A percentile compares a stretch with the other conserved stretches of the same genome.
Evolutionary conservation across 2,888 invertebrate genomes (phyloP).

Genomic region (Sphaerophoria taeniata): DNA sequence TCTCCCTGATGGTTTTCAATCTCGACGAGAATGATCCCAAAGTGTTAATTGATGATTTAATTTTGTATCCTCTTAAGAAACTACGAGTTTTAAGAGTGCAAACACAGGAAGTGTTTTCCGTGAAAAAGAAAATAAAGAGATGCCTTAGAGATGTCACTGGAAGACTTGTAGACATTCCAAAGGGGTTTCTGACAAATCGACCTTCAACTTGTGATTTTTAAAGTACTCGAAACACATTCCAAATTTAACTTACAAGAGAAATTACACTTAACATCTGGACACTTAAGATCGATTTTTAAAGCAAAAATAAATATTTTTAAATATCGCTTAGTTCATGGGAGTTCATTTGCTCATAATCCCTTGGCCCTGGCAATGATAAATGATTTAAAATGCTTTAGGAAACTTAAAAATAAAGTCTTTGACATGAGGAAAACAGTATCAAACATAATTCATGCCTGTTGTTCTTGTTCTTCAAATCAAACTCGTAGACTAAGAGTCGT

Average conservation of each 20-base stretch:
- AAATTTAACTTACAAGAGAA: too few relatives aligned
- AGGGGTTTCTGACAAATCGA: too few relatives aligned
- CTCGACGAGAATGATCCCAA: neutral
- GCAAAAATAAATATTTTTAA: neutral
- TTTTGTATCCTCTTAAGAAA: slow-evolving; percentile 5
- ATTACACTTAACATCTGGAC: neutral
- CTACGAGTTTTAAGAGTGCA: neutral
- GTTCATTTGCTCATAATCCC: slow-evolving; percentile 15
- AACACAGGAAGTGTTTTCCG: too few relatives aligned
- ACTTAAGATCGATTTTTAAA: neutral
- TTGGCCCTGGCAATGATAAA: slow-evolving; percentile 28
- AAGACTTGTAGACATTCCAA: too few relatives aligned
- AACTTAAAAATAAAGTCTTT: neutral
- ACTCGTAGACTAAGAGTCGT: neutral
- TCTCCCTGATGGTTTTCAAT: neutral
- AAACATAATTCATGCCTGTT: slow-evolving; percentile 10
- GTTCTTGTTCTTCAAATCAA: neutral
- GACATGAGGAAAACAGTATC: slow-evolving; percentile 7
- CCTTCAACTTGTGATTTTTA: too few relatives aligned
- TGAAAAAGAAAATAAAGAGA: too few relatives aligned
- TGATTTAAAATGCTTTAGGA: neutral
- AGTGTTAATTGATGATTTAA: slow-evolving; percentile 15
- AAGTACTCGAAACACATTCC: too few relatives aligned
- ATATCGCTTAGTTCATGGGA: slow-evolving; percentile 27
- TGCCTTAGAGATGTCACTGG: too few relatives aligned